Evolutionary conservation across 2,113 vertebrate genomes (phyloP).

Genomic region (Mus spicilegus): DNA sequence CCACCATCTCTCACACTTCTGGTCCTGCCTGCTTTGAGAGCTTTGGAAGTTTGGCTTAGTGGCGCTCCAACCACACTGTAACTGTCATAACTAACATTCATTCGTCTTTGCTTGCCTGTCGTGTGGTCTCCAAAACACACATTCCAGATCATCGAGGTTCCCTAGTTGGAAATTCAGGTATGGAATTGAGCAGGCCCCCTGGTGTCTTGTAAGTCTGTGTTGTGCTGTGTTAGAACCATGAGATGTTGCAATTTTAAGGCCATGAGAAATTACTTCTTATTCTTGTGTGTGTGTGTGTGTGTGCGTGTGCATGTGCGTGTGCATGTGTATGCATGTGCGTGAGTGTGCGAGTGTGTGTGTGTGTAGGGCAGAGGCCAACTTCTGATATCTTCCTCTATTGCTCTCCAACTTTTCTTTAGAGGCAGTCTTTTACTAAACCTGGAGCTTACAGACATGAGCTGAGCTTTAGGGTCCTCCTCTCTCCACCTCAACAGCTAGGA

Average conservation of each 20-base stretch:
- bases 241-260: background rate
- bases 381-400: background rate
- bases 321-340: no score
- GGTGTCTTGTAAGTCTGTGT: background rate
- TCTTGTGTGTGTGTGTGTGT: background rate
- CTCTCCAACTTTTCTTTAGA: background rate
- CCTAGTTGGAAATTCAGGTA: rapidly evolving
- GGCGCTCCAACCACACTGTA: background rate
- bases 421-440: background rate
- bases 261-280: background rate
- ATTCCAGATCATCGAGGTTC: no score
- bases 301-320: background rate
- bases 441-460: background rate
- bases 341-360: no score
- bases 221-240: background rate
- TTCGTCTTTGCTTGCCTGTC: background rate
- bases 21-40: background rate
- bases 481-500: background rate
- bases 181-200: rapidly evolving
- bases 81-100: background rate
- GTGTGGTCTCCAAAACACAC: background rate
- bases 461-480: background rate
- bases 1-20: background rate
- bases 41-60: background rate
- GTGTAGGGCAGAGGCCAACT: background rate